These are phyloP conservation scores for Cyrtonyx montezumae DNA, from an alignment of 2,113 vertebrate species.

Conservation along the genomic window DNA sequence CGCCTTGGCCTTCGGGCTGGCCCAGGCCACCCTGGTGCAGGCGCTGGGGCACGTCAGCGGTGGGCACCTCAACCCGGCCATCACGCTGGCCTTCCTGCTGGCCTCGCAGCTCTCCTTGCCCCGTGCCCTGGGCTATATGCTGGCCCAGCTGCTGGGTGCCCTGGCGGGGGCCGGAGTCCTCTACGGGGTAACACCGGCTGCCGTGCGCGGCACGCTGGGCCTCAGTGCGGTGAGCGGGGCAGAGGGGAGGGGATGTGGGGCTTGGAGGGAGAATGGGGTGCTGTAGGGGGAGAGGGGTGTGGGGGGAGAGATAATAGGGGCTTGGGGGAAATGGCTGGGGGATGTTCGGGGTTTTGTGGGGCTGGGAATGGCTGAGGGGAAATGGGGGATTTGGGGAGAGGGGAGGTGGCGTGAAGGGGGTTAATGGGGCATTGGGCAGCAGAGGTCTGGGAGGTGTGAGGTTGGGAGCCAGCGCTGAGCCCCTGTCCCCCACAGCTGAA, in stretches of 20 bases:
- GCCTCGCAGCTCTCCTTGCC: constrained; percentile 92
- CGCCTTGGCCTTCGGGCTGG: constrained; percentile 91
- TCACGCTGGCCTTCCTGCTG: constrained; percentile 91
- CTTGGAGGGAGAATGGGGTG: no score
- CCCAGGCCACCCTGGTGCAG: constrained; percentile 91
- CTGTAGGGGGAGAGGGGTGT: no score
- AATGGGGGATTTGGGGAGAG: neutral
- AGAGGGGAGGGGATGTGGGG: no score
- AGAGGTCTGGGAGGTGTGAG: neutral
- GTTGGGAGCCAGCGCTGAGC: neutral
- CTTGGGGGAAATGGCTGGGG: neutral
- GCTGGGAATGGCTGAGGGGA: constrained; percentile 59
- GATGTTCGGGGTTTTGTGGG: neutral
- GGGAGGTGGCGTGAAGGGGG: neutral
- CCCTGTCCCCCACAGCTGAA: constrained; percentile 78
- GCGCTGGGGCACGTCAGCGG: constrained; percentile 92
- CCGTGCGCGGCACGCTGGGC: constrained; percentile 89
- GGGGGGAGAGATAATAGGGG: neutral
- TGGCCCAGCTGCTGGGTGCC: constrained; percentile 90
- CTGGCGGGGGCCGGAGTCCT: constrained; percentile 90
- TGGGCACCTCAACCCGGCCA: constrained; percentile 92
- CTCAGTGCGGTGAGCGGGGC: constrained; percentile 85
- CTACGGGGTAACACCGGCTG: constrained; percentile 88
- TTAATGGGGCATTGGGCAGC: constrained; percentile 48
- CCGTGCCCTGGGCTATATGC: constrained; percentile 89